Conservation (phyloP, 2,888 invertebrate genomes). For the Hydraecia micacea region DNA sequence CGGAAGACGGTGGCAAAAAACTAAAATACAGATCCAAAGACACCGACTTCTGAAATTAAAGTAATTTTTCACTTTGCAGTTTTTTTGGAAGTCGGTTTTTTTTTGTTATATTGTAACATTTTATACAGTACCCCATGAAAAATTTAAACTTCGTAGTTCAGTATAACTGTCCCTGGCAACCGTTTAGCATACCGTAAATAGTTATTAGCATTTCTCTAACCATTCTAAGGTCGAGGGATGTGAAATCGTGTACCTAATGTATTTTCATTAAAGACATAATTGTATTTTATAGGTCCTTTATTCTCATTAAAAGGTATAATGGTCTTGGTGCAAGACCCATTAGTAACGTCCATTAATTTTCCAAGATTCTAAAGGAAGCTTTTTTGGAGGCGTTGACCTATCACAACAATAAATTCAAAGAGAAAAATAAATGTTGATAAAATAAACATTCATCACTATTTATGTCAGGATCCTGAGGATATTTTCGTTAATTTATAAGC, state of each 20-base stretch:
- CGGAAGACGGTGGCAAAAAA: too few species aligned
- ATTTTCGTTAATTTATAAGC: not conserved
- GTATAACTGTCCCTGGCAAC: not conserved
- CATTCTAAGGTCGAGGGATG: not conserved
- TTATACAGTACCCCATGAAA: too few species aligned
- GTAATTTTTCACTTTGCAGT: too few species aligned
- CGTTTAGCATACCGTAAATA: not conserved
- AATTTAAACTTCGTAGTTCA: not conserved
- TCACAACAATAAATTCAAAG: not conserved
- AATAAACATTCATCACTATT: conserved; percentile 4
- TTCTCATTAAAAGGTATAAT: conserved; percentile 37
- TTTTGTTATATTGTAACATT: too few species aligned
- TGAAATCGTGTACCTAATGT: not conserved
- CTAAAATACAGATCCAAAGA: too few species aligned
- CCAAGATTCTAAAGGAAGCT: conserved; percentile 21
- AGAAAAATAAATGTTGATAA: not conserved
- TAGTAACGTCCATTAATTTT: conserved; percentile 44
- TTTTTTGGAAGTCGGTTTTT: too few species aligned
- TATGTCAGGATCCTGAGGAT: not conserved
- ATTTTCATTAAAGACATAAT: conserved; percentile 52
- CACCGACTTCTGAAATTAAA: too few species aligned
- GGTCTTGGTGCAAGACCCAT: conserved; percentile 29
- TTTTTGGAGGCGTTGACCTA: not conserved
- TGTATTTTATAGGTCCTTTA: conserved; percentile 50
- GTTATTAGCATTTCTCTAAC: not conserved